phyloP scores from a whole-genome alignment of 2,888 invertebrate genomes.

The Ormia ochracea region DNA sequence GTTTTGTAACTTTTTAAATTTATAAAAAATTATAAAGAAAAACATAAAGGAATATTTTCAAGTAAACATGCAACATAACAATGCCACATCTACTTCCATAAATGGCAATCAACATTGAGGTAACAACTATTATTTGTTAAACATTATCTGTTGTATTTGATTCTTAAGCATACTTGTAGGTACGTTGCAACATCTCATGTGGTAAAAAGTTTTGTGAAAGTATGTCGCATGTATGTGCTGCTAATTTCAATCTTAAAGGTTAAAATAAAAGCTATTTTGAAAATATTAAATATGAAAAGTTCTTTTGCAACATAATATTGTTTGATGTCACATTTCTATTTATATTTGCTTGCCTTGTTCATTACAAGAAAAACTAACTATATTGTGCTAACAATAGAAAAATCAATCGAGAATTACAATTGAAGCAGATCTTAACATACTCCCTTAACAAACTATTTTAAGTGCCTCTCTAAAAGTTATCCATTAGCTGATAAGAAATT shows the following conservation, averaged over 20 bases:
- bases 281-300: background rate
- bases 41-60: too few species aligned
- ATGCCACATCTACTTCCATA: conserved; percentile 5
- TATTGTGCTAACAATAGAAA: too few species aligned
- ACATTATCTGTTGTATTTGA: background rate
- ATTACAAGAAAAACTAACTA: too few species aligned
- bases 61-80: too few species aligned
- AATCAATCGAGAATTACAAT: too few species aligned
- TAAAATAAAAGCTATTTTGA: background rate
- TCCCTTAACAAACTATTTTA: too few species aligned
- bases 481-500: too few species aligned
- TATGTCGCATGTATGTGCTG: background rate
- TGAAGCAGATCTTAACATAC: too few species aligned
- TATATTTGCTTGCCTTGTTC: too few species aligned
- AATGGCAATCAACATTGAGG: conserved; percentile 3
- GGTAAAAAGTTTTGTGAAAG: background rate
- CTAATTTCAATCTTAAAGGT: background rate
- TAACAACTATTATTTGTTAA: conserved; percentile 15
- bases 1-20: background rate
- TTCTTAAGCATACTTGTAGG: background rate
- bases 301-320: background rate
- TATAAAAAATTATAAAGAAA: too few species aligned
- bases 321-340: too few species aligned
- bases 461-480: too few species aligned
- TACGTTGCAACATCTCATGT: background rate